These are phyloP conservation scores for Tachina grossa DNA, from an alignment of 2,888 invertebrate genomes.

Conservation along the genomic window DNA sequence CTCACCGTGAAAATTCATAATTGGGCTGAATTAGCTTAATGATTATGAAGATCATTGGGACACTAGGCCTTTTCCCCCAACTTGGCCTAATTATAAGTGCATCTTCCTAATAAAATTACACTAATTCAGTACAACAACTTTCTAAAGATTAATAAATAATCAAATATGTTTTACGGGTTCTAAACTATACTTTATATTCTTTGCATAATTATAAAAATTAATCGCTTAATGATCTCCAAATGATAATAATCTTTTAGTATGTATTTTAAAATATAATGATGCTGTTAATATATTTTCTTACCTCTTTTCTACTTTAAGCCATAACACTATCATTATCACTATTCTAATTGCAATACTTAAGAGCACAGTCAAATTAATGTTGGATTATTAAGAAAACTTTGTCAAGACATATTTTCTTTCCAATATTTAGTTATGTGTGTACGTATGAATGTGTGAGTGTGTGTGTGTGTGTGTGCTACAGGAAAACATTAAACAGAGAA, in stretches of 20 bases:
- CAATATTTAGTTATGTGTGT: background rate
- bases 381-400: conserved; percentile 58
- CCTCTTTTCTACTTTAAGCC: background rate
- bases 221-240: background rate
- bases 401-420: conserved; percentile 51
- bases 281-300: background rate
- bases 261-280: background rate
- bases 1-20: no score
- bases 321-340: background rate
- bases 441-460: background rate
- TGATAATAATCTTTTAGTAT: background rate
- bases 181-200: no score
- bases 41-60: no score
- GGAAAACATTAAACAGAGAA: conserved; percentile 69
- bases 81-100: no score
- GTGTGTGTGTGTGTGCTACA: conserved; percentile 15
- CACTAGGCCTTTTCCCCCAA: no score
- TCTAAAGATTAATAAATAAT: no score
- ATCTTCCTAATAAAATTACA: no score
- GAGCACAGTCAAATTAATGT: conserved; percentile 62
- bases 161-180: no score
- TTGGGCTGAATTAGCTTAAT: no score
- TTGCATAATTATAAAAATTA: no score
- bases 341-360: conserved; percentile 34
- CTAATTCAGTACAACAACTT: no score